Percentiles rank a stretch among this genome's conserved stretches.
phyloP scores from a whole-genome alignment of 1,140 invertebrate genomes.

The Eumeta japonica region DNA sequence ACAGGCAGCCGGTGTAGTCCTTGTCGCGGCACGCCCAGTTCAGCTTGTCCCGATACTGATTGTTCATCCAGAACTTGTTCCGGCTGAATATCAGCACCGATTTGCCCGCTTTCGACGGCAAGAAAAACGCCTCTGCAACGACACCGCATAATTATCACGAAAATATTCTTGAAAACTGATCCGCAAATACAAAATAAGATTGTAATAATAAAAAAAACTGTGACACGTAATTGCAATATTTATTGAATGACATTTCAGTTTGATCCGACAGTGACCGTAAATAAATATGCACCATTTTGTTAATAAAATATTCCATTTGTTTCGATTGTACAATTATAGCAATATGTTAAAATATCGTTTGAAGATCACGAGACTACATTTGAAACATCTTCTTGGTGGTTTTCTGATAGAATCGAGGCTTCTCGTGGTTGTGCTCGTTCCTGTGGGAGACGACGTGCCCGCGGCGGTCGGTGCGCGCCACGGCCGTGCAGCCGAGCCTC shows the following conservation, averaged over 20 bases:
- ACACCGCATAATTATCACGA: not conserved
- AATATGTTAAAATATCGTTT: too few relatives aligned
- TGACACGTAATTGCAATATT: not conserved
- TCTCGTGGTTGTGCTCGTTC: slow-evolving; percentile 29
- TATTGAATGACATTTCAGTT: not conserved
- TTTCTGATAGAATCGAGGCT: slow-evolving; percentile 26
- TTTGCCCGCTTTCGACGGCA: slow-evolving; percentile 47
- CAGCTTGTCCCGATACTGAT: slow-evolving; percentile 41
- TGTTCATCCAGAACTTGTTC: slow-evolving; percentile 52
- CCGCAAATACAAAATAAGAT: too few relatives aligned
- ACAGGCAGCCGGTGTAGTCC: slow-evolving; percentile 37
- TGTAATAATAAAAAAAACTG: too few relatives aligned
- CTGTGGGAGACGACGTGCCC: slow-evolving; percentile 25
- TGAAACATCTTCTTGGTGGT: slow-evolving; percentile 22
- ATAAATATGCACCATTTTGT: too few relatives aligned
- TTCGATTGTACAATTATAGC: too few relatives aligned
- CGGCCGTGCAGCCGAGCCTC: slow-evolving; percentile 20
- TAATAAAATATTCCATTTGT: too few relatives aligned
- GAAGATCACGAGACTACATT: slow-evolving; percentile 13
- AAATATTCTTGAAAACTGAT: not conserved
- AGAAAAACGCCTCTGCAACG: slow-evolving; percentile 44
- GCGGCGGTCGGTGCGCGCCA: slow-evolving; percentile 28
- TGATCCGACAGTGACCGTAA: too few relatives aligned
- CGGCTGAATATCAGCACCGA: slow-evolving; percentile 43
- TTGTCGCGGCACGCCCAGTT: slow-evolving; percentile 52